These are phyloP conservation scores for Lasioglossum figueresi DNA, from an alignment of 2,888 invertebrate genomes.

Conservation along the genomic window DNA sequence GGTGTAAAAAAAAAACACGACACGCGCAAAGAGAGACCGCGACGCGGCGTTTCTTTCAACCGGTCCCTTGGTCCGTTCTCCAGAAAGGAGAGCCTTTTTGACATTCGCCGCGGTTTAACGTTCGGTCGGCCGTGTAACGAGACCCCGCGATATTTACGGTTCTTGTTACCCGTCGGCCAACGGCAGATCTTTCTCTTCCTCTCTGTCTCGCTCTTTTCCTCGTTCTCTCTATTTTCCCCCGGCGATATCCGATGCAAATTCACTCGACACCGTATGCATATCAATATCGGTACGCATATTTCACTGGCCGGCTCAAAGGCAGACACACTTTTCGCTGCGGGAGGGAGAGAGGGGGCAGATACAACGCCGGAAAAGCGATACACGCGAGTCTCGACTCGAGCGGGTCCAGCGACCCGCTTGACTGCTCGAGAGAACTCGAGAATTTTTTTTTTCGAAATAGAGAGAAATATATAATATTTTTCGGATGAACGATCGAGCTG, in stretches of 20 bases:
- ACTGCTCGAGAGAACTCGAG: not conserved
- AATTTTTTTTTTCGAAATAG: not conserved
- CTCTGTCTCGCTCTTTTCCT: not conserved
- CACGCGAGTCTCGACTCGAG: not conserved
- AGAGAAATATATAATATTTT: not conserved
- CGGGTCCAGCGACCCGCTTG: not conserved
- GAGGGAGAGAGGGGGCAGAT: not conserved
- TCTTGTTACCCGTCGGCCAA: constrained; percentile 52
- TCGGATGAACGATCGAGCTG: too few species aligned
- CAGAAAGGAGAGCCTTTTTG: constrained; percentile 15
- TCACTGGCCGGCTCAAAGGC: constrained; percentile 51
- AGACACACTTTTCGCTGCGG: not conserved
- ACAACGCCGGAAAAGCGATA: not conserved
- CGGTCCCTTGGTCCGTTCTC: constrained; percentile 8
- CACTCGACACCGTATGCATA: constrained; percentile 57
- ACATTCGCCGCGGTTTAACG: constrained; percentile 27
- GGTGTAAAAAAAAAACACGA: not conserved
- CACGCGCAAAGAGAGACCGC: not conserved
- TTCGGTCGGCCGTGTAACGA: constrained; percentile 53
- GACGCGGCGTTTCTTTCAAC: constrained; percentile 13
- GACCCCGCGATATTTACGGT: constrained; percentile 54
- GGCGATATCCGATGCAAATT: constrained; percentile 65
- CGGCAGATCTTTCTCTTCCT: constrained; percentile 40
- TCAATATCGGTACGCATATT: constrained; percentile 62
- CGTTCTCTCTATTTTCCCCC: constrained; percentile 44